Evolutionary conservation across 2,113 vertebrate genomes (phyloP), one percentile per base, ranked within the genome.

Genomic region (Callopanchax toddi): DNA sequence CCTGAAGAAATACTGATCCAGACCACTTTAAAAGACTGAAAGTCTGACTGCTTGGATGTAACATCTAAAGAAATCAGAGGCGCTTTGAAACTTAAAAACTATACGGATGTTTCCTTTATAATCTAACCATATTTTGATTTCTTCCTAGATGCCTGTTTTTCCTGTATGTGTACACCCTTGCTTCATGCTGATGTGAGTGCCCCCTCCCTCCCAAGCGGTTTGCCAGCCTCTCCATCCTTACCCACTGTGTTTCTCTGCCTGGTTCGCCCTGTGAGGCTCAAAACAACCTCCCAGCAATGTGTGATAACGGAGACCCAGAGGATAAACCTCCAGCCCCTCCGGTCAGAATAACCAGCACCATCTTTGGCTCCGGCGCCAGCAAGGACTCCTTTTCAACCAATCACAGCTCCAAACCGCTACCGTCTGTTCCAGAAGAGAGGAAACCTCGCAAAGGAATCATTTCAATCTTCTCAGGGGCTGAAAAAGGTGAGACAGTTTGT

Each of bases 251-350:
- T 34, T 56, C 48, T 32, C 50, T 45, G 22, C 67, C 29, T 42
- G 39, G 48, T 55, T 42, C 40, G 21, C 62, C 71, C 34, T 1
- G 39, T 36, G 26, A 69, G 67, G 36, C 64, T 65, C 49, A 1
- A 57, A 22, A n/a, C 48, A 67, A 81, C 62, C 87, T 65, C 15
- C 48, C 67, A 65, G 79, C 77, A 82, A 99, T 99, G 97, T 98
- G 92, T 89, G 96, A 97, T 89, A 98, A 98, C 89, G 95, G 96
- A 78, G 95, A 97, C 85, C 88, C 96, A 12, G 97, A 99, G 91
- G 97, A 99, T 86, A 99, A 97, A 70, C 97, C 97, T 29, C 97
- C 97, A 1, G 97, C 97, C n/a, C 97, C 97, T 79, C 97, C 97
- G 0, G 96, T 99, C 74, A 92, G 97, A 36, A 95, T 97, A 92